Base-by-base conservation (phyloP, 2,888 invertebrate species). In the Trachelus stipa region DNA sequence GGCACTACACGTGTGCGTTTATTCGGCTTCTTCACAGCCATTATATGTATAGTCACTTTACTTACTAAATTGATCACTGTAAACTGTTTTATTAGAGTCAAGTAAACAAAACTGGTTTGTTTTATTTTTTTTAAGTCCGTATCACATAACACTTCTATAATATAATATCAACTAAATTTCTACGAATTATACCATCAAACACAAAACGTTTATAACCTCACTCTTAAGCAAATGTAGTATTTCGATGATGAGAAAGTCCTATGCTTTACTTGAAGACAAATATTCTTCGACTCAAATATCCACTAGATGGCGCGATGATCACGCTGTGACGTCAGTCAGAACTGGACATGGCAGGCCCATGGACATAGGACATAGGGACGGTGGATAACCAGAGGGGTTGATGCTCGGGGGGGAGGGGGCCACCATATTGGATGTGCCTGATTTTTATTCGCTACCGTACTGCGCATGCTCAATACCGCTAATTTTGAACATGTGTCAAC, bases 1-100 rank as follows among this genome's bases (percentile, higher is more conserved):
- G 79, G 37, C 12, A 68, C 73, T 69, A 73, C 79, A 73, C 73
- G 79, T 75, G 76, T 69, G n/a, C 56, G 79, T 71, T 74, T 76
- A 34, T 37, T 34, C 34, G 73, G 73, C 34, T 79, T 79, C 68
- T 79, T 79, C 79, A 79, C 79, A 3, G 76, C 76, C 79, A 79
- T 79, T 74, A 12, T 75, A 9, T 74, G 11, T 75, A 15, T 71
- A 71, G 56, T 6, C 23, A 56, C 40, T 40, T 40, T 23, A 40
- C 40, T 40, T 40, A 56, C 23, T 56, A 9, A 56, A 56, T 56
- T 56, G 15, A 6, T 23, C 2, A 56, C 56, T 56, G 23, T 56
- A 9, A 56, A 56, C 23, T 15, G 15, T 40, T 40, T 15, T 40
- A 9, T 40, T 40, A 6, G 15, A 1, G 15, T 23, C 40, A 40